Evolutionary conservation across 2,888 invertebrate genomes (phyloP).

Genomic region (Drosophila flavopinicola): DNA sequence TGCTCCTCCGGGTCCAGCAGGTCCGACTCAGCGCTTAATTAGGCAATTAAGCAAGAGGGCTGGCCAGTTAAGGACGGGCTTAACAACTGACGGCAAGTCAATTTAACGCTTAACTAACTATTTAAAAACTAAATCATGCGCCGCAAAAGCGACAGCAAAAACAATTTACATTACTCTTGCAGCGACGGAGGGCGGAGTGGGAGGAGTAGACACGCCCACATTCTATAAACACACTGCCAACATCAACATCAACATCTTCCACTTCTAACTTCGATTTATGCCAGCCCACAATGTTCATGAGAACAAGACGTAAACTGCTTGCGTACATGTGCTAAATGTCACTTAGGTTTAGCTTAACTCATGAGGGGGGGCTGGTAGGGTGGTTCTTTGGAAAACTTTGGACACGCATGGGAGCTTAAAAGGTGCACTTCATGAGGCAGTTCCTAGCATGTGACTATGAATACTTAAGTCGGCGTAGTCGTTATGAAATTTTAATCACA

Average conservation of each 20-base stretch:
- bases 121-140: constrained; percentile 59
- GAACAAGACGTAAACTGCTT: constrained; percentile 33
- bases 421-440: constrained; percentile 14
- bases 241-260: constrained; percentile 14
- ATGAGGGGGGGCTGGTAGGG: neutral
- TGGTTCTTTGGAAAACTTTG: constrained; percentile 13
- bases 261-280: constrained; percentile 31
- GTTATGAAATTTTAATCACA: constrained; percentile 12
- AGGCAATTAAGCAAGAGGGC: constrained; percentile 70
- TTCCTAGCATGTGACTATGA: constrained; percentile 15
- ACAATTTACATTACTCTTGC: constrained; percentile 1
- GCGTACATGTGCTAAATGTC: constrained; percentile 60
- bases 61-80: constrained; percentile 51
- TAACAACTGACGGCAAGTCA: constrained; percentile 52
- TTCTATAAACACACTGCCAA: constrained; percentile 1
- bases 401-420: constrained; percentile 31
- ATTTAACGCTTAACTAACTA: constrained; percentile 76
- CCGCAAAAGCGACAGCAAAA: constrained; percentile 15
- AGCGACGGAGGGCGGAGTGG: neutral
- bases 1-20: constrained; percentile 22
- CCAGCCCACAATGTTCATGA: constrained; percentile 35
- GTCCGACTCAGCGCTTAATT: constrained; percentile 61
- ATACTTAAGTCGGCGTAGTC: constrained; percentile 6
- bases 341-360: constrained; percentile 20
- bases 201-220: constrained; percentile 27